Conservation (phyloP, 2,797 vertebrate species). For the Bradypodion ventrale region DNA sequence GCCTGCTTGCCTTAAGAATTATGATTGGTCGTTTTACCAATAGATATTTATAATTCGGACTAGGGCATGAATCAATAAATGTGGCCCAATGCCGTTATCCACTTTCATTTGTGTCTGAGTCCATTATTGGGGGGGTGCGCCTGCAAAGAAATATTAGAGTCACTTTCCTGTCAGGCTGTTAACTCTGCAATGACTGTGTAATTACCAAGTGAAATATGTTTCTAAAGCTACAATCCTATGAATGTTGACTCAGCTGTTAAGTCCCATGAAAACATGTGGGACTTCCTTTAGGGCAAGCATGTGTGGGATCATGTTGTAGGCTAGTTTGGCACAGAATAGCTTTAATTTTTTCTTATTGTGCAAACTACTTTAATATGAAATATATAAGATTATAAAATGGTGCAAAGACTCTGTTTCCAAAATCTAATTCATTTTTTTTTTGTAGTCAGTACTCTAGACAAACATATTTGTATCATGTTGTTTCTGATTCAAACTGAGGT, state of each 20-base stretch:
- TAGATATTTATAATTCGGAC: too few relatives aligned
- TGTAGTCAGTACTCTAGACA: background rate
- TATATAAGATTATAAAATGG: conserved; percentile 21
- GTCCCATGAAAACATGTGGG: background rate
- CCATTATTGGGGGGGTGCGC: too few relatives aligned
- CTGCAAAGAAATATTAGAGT: too few relatives aligned
- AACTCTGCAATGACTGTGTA: conserved; percentile 40
- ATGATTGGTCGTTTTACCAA: too few relatives aligned
- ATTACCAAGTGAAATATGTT: conserved; percentile 22
- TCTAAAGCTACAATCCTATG: conserved; percentile 7
- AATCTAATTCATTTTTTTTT: background rate
- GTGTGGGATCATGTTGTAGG: background rate
- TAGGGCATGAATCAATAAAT: too few relatives aligned
- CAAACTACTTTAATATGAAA: conserved; percentile 25
- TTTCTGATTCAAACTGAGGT: conserved; percentile 9
- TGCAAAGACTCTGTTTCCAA: conserved; percentile 29
- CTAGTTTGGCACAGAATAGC: background rate
- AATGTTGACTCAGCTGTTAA: background rate
- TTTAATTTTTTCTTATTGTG: background rate
- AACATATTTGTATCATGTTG: background rate
- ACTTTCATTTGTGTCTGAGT: too few relatives aligned
- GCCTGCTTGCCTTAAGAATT: too few relatives aligned
- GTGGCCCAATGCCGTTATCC: too few relatives aligned
- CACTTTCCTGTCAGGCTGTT: conserved; percentile 34
- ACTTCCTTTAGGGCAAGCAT: background rate